Percentiles rank a stretch among this genome's conserved stretches.
These are phyloP conservation scores for Thereva nobilitata DNA, from an alignment of 2,888 invertebrate species.

Conservation along the genomic window DNA sequence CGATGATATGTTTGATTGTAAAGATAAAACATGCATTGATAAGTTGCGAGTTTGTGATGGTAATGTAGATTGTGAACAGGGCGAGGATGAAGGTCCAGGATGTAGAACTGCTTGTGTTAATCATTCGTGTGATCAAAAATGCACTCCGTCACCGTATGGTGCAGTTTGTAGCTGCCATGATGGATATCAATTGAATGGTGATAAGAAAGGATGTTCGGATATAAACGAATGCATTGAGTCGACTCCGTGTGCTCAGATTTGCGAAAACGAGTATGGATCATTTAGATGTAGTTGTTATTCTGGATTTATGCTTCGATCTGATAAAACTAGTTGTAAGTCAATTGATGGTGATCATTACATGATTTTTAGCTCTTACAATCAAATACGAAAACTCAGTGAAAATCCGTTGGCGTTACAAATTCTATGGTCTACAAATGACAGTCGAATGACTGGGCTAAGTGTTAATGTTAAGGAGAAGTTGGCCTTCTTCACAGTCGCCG, in stretches of 20 bases:
- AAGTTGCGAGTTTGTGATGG: slow-evolving; percentile 68
- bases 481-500: slow-evolving; percentile 61
- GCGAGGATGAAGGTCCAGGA: slow-evolving; percentile 69
- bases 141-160: slow-evolving; percentile 69
- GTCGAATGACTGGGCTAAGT: slow-evolving; percentile 63
- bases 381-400: slow-evolving; percentile 62
- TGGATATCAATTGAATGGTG: slow-evolving; percentile 63
- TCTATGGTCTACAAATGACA: slow-evolving; percentile 58
- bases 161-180: slow-evolving; percentile 67
- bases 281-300: slow-evolving; percentile 54
- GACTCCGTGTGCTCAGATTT: slow-evolving; percentile 67
- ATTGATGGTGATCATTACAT: slow-evolving; percentile 62
- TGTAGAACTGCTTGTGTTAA: slow-evolving; percentile 61
- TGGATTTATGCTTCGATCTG: slow-evolving; percentile 59
- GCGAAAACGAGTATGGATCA: slow-evolving; percentile 53
- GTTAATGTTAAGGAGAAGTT: slow-evolving; percentile 57
- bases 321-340: slow-evolving; percentile 71
- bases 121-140: slow-evolving; percentile 62
- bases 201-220: slow-evolving; percentile 67
- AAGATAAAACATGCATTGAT: slow-evolving; percentile 68
- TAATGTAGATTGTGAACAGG: slow-evolving; percentile 67
- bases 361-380: slow-evolving; percentile 62
- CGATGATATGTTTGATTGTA: slow-evolving; percentile 61
- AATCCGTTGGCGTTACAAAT: slow-evolving; percentile 51
- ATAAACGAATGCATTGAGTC: slow-evolving; percentile 69